Conservation (phyloP, 1,140 invertebrate genomes). For the Drosophila oshimai region DNA sequence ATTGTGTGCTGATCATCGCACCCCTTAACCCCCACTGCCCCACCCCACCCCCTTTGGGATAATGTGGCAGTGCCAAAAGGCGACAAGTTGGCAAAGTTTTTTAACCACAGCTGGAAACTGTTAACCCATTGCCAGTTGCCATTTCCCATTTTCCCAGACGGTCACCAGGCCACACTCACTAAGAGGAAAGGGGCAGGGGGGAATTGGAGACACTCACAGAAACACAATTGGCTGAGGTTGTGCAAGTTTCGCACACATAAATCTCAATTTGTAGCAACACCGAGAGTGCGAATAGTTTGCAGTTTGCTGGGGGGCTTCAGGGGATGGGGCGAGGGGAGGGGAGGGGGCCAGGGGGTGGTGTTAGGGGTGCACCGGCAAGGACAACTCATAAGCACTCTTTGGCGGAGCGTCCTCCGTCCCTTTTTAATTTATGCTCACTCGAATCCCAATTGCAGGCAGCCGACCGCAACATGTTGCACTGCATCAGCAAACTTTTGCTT, state of each 20-base stretch:
- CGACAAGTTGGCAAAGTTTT: constrained; percentile 73
- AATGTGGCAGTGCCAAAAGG: constrained; percentile 60
- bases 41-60: constrained; percentile 12
- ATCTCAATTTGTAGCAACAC: constrained; percentile 79
- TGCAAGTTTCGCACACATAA: constrained; percentile 74
- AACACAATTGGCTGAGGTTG: constrained; percentile 72
- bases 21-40: constrained; percentile 10
- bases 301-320: constrained; percentile 16
- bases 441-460: constrained; percentile 71
- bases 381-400: constrained; percentile 46
- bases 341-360: not conserved
- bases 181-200: not conserved
- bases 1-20: constrained; percentile 4
- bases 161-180: constrained; percentile 53
- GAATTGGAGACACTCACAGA: constrained; percentile 10
- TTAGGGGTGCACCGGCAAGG: constrained; percentile 21
- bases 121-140: constrained; percentile 66
- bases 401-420: constrained; percentile 22
- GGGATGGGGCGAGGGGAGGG: not conserved
- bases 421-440: constrained; percentile 79
- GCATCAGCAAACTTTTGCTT: constrained; percentile 44
- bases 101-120: constrained; percentile 50
- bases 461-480: constrained; percentile 77
- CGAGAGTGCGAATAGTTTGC: constrained; percentile 73
- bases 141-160: constrained; percentile 59